Base-by-base conservation (phyloP, 2,113 vertebrate species). In the Hepsetus odoe region DNA sequence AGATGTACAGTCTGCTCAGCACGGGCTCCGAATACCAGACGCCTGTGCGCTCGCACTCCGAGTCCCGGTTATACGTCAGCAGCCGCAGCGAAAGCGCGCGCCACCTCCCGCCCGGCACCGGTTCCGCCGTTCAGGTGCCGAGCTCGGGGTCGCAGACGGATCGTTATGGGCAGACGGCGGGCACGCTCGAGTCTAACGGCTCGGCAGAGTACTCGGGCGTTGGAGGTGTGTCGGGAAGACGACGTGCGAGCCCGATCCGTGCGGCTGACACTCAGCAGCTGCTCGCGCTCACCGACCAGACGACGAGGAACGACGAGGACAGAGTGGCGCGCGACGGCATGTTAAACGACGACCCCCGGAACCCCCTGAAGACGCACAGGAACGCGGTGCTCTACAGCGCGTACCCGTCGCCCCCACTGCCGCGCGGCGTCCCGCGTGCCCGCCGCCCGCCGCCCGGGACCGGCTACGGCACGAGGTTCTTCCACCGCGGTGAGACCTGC, bases 311-410 rank as follows among this genome's bases (percentile, higher is more conserved):
- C n/a, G 51, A 65, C 8, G 88, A 88, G 24, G 81, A 77, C 0
- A 32, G 33, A 10, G 22, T 18, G 35, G 49, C 22, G 5, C 28
- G 81, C 12, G 84, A 89, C 7, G 81, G 80, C 13, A 90, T 93
- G 88, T 66, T 85, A 26, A 87, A 85, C 76, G 92, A 93, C 30
- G 92, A 94, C 66, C 90, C 92, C 8, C 88, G 90, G 40, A 91
- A 88, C 73, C 88, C 88, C 0, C 82, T 83, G 0, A 91, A 90
- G 72, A 91, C 81, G 67, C 86, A 90, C 83, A 80, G 89, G 74
- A 95, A 95, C 74, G 90, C 89, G 0, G 82, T 94, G 51, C 88
- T 93, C 42, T 91, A 94, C 77, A 94, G 94, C 83, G 20, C 84
- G 14, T 87, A 93, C 77, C 89, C 91, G 1, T 44, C 51, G 4